Conservation (phyloP, 2,888 invertebrate species). For the Acrobasis consociella region DNA sequence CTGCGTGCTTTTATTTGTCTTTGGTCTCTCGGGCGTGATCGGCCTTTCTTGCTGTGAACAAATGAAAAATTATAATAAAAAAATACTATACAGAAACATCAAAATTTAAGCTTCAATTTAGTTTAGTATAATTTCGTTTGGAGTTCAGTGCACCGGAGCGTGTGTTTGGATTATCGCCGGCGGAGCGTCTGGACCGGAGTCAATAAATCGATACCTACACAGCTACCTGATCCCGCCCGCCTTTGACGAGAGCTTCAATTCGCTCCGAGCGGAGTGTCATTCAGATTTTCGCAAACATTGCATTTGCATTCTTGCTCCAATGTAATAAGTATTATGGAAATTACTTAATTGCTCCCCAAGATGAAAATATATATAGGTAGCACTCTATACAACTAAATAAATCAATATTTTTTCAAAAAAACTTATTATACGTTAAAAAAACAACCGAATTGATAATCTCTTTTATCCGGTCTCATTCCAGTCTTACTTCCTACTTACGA, state of each 20-base stretch:
- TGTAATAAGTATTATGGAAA: background rate
- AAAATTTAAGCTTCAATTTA: background rate
- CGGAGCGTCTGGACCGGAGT: conserved; percentile 17
- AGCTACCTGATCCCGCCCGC: conserved; percentile 30
- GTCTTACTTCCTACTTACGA: no score
- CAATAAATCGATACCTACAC: conserved; percentile 23
- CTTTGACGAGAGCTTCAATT: conserved; percentile 4
- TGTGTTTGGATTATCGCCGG: conserved; percentile 6
- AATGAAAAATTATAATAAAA: conserved; percentile 5
- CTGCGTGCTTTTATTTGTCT: conserved; percentile 79
- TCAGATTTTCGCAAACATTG: conserved; percentile 7
- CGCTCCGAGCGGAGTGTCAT: conserved; percentile 8
- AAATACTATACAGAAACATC: background rate
- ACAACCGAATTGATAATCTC: no score
- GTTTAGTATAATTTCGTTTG: background rate
- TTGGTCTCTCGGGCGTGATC: conserved; percentile 66
- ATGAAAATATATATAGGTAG: background rate
- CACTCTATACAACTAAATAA: no score
- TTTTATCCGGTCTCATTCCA: no score
- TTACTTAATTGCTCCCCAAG: background rate
- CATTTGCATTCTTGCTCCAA: conserved; percentile 2
- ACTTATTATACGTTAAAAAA: no score
- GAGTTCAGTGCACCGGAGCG: conserved; percentile 18
- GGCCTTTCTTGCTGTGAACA: conserved; percentile 66
- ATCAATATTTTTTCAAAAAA: no score